Evolutionary conservation across 2,888 invertebrate genomes (phyloP), one percentile per base, ranked within the genome.

Genomic region (Papilio elwesi): DNA sequence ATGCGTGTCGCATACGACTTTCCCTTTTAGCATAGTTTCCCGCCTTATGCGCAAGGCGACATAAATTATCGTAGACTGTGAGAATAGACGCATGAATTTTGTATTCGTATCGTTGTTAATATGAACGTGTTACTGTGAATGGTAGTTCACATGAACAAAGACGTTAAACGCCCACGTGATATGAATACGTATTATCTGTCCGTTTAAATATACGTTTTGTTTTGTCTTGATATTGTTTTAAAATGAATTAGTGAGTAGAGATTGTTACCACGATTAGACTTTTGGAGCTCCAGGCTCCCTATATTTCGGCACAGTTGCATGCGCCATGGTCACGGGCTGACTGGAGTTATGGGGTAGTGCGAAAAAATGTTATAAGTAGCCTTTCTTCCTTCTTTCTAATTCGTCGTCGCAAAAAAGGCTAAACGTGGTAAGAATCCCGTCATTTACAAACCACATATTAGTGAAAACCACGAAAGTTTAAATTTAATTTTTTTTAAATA

Each of bases 1-100:
- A 77, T 75, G 76, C 77, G 74, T 74, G 78, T 76, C 74, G 64
- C 75, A 74, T 74, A 66, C 74, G 75, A 77, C 81, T 82, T 81
- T 82, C 81, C 78, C 79, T 81, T 81, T 84, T 83, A 83, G 75
- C 83, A 81, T 78, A 77, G 75, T 84, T 81, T 76, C 78, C 78
- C 71, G 57, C 13, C 70, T 47, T 47, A 49, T 71, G 59, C 16
- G 16, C 13, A 15, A 63, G 70, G 52, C 53, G 57, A 67, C 66
- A 74, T 74, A 70, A 74, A 67, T 74, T 70, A 74, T 74, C 70
- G 62, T 47, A 15, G 62, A 53, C 48, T 53, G 43, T 63, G 59
- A 59, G 73, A 73, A 74, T 74, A 70, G 69, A 64, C 57, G 48
- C 66, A 26, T 53, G 62, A 65, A 71, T 72, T 68, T 72, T 11